Evolutionary conservation across 2,113 vertebrate genomes (phyloP).

Genomic region (Callospermophilus lateralis): DNA sequence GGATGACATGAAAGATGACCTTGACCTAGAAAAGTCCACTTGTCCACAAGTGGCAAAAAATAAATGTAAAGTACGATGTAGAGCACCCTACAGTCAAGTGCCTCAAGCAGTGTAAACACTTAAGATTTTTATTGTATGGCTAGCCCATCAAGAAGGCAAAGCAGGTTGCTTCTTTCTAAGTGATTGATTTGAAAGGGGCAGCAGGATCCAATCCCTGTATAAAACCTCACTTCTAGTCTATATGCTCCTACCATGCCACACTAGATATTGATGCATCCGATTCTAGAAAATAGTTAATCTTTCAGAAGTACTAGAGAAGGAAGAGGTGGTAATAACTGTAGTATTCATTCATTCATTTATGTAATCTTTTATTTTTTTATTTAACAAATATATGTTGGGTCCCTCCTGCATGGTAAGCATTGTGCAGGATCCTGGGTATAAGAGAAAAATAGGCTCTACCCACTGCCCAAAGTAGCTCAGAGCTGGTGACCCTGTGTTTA

Average conservation of each 20-base stretch:
- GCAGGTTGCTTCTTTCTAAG: not conserved
- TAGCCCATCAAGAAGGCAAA: not conserved
- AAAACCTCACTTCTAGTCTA: not conserved
- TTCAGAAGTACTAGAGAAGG: not conserved
- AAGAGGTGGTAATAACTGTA: not conserved
- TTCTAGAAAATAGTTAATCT: conserved; percentile 7
- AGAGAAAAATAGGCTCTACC: not conserved
- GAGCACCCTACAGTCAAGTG: not conserved
- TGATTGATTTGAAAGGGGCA: not conserved
- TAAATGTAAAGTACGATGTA: not conserved
- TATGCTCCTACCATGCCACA: not conserved
- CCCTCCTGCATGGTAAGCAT: not conserved
- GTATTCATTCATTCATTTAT: not conserved
- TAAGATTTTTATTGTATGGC: not conserved
- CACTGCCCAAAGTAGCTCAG: not conserved
- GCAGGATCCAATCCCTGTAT: not conserved
- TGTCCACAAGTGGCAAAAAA: not conserved
- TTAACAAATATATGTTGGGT: not conserved
- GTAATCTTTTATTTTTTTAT: conserved; percentile 39
- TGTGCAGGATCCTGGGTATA: not conserved
- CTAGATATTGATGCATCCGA: not conserved
- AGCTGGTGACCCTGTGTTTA: not conserved
- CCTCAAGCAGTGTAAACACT: not conserved
- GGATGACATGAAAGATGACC: not conserved
- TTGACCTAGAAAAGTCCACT: conserved; percentile 11